Evolutionary conservation across 2,888 invertebrate species (phyloP), one percentile per base, ranked within the genome.

Genomic region (Hypsopygia costalis): DNA sequence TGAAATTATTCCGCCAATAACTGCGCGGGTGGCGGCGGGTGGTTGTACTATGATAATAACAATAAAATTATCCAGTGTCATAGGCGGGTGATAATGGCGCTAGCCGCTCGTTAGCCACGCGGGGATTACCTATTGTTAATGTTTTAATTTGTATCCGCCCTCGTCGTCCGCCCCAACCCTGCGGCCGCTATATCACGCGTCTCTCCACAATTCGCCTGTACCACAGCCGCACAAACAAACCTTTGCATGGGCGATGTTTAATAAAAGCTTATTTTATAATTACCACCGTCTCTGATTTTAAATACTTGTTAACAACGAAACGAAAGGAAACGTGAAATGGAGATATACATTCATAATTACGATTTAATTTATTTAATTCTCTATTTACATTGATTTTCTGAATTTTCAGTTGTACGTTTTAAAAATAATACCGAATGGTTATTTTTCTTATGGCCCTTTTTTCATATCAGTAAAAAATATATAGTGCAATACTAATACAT

Each of bases 41-140:
- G 69, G 62, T 58, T 57, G 53, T 58, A 62, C 66, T 66, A 67
- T 60, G 63, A 67, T 70, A 71, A 74, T 74, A 72, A 72, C 72
- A 77, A 76, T 81, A 77, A 80, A 77, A 79, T 81, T 78, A 82
- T 81, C 72, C 71, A 72, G 70, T 76, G 79, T 77, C 71, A 73
- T 72, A 76, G 75, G 71, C 70, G 70, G 67, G 69, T 66, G 72
- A 79, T 81, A 82, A 83, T 79, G 74, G 78, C 65, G 69, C 71
- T 70, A 65, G 65, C 66, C 72, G 77, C 79, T 81, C 77, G 79
- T 82, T 82, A 79, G 74, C 71, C 72, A 58, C 68, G 65, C 64
- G 76, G 16, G 72, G 80, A 83, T 83, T 78, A 80, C 75, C 77
- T 81, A 82, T 81, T 81, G 81, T 83, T 81, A 81, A 81, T 83